Evolutionary conservation across 1,140 invertebrate genomes (phyloP).

Genomic region (Hyles vespertilio): DNA sequence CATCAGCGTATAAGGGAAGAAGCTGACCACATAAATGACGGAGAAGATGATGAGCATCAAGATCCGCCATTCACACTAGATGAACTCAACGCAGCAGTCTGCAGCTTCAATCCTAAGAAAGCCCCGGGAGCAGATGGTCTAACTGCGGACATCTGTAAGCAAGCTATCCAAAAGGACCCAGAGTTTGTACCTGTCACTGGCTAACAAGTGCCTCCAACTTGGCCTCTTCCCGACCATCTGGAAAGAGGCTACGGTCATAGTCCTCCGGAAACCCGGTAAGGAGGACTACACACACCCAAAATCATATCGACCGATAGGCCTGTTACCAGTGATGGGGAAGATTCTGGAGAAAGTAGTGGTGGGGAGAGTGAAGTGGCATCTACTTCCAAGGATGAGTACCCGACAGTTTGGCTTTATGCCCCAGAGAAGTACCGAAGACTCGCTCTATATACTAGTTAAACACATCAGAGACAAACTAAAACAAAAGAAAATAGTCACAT

Average conservation of each 20-base stretch:
- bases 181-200: conserved; percentile 3
- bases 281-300: not conserved
- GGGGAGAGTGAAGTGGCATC: not conserved
- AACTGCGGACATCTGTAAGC: conserved; percentile 15
- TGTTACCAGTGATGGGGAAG: conserved; percentile 12
- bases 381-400: conserved; percentile 5
- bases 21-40: not conserved
- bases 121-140: conserved; percentile 27
- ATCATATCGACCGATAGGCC: conserved; percentile 6
- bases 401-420: conserved; percentile 12
- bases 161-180: not conserved
- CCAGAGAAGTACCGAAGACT: conserved; percentile 4
- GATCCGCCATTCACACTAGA: conserved; percentile 24
- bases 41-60: not conserved
- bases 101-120: conserved; percentile 25
- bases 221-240: conserved; percentile 11
- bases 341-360: conserved; percentile 11
- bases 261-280: conserved; percentile 10
- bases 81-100: no score
- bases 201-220: conserved; percentile 12
- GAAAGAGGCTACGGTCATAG: conserved; percentile 7
- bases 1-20: conserved; percentile 1
- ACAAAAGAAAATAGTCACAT: no score
- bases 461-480: no score
- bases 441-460: not conserved